phyloP scores from a whole-genome alignment of 1,140 invertebrate genomes.

The Carposina sasakii region DNA sequence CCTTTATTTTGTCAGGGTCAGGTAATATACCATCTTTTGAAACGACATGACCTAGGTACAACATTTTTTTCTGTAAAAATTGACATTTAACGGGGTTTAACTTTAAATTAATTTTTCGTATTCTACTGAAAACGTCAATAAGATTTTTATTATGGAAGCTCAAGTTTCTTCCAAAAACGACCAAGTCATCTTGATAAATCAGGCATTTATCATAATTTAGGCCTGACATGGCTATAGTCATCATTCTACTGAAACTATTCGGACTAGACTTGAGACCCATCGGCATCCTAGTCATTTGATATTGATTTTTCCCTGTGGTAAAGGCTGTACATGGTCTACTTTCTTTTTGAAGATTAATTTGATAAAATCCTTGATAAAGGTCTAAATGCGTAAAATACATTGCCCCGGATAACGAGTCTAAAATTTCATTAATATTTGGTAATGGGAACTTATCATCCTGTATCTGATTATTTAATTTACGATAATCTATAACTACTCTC shows the following conservation, averaged over 20 bases:
- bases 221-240: slow-evolving; percentile 45
- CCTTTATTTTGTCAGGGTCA: slow-evolving; percentile 51
- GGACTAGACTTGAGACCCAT: slow-evolving; percentile 52
- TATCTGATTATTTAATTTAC: neutral
- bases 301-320: slow-evolving; percentile 32
- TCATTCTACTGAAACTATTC: slow-evolving; percentile 34
- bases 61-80: slow-evolving; percentile 55
- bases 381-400: slow-evolving; percentile 70
- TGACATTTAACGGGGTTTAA: slow-evolving; percentile 43
- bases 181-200: slow-evolving; percentile 57
- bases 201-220: slow-evolving; percentile 34
- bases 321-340: slow-evolving; percentile 55
- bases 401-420: slow-evolving; percentile 33
- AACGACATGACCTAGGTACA: slow-evolving; percentile 60
- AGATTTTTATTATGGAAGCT: slow-evolving; percentile 48
- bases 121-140: slow-evolving; percentile 27
- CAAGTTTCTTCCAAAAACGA: slow-evolving; percentile 46
- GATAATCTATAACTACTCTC: neutral
- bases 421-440: neutral
- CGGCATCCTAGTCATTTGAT: slow-evolving; percentile 45
- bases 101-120: slow-evolving; percentile 47
- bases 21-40: slow-evolving; percentile 52
- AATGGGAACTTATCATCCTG: neutral
- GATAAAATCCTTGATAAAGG: slow-evolving; percentile 67
- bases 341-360: slow-evolving; percentile 59